A percentile compares a stretch with the other conserved stretches of the same genome.
These are phyloP conservation scores for Otolemur crassicaudatus DNA, from an alignment of 2,797 vertebrate genomes.

Conservation along the genomic window DNA sequence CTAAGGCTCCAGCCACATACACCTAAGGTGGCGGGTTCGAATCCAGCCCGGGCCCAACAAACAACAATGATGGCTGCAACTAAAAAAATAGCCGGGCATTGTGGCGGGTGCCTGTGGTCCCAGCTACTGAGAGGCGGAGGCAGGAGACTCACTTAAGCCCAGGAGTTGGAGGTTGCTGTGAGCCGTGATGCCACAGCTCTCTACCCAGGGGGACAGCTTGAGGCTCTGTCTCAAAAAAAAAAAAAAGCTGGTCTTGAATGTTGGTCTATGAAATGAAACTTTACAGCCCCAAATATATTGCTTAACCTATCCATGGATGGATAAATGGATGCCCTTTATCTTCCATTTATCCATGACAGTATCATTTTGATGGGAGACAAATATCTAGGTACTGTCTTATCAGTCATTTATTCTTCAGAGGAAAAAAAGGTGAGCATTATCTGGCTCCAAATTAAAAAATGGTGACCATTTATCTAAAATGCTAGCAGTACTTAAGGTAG, in stretches of 20 bases:
- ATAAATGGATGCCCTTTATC: not conserved
- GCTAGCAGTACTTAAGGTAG: not conserved
- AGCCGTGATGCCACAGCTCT: no score
- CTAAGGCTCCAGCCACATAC: no score
- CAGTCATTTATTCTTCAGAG: not conserved
- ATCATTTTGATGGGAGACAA: not conserved
- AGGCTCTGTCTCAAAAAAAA: no score
- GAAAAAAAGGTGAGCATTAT: not conserved
- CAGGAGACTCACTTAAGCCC: no score
- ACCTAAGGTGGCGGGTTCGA: no score
- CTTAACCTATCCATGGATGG: not conserved
- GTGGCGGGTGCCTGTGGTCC: no score
- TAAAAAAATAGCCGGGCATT: no score
- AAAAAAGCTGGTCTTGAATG: not conserved
- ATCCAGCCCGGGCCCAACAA: no score
- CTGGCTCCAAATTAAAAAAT: not conserved
- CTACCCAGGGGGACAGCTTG: no score
- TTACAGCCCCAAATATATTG: not conserved
- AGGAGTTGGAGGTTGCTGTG: no score
- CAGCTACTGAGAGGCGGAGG: no score
- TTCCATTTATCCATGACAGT: not conserved
- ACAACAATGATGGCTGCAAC: no score
- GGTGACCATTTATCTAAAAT: constrained; percentile 24
- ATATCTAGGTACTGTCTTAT: not conserved
- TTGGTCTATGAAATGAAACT: not conserved